phyloP scores from a whole-genome alignment of 2,797 vertebrate species.

The Rhinatrema bivittatum region DNA sequence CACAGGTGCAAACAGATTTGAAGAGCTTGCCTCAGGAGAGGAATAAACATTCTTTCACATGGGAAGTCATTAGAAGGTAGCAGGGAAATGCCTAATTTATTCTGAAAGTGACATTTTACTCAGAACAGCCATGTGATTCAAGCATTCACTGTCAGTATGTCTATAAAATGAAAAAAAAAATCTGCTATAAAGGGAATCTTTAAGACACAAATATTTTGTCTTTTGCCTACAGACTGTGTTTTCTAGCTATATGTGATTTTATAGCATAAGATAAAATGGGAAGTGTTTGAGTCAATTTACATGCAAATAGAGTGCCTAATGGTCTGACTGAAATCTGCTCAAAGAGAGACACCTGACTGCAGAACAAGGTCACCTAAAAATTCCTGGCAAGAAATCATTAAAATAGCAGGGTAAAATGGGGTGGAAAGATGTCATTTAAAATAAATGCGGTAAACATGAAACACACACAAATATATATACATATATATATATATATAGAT shows the following conservation, averaged over 20 bases:
- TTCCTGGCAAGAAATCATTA: neutral
- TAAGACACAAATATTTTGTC: constrained; percentile 27
- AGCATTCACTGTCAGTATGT: constrained; percentile 36
- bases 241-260: constrained; percentile 2
- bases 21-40: constrained; percentile 30
- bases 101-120: constrained; percentile 60
- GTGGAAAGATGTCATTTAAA: too few species aligned
- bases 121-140: constrained; percentile 45
- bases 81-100: constrained; percentile 52
- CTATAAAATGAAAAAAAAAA: constrained; percentile 37
- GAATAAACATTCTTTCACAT: constrained; percentile 27
- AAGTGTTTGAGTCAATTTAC: too few species aligned
- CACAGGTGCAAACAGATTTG: constrained; percentile 40
- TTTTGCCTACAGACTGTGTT: constrained; percentile 28
- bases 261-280: constrained; percentile 7
- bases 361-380: neutral
- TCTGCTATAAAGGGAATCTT: constrained; percentile 29
- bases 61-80: constrained; percentile 35
- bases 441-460: too few species aligned
- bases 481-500: too few species aligned
- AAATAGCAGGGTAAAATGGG: neutral
- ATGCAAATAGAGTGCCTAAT: too few species aligned
- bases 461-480: too few species aligned
- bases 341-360: neutral
- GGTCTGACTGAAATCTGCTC: neutral